phyloP scores from a whole-genome alignment of 2,113 vertebrate species.

The Tragelaphus strepsiceros region DNA sequence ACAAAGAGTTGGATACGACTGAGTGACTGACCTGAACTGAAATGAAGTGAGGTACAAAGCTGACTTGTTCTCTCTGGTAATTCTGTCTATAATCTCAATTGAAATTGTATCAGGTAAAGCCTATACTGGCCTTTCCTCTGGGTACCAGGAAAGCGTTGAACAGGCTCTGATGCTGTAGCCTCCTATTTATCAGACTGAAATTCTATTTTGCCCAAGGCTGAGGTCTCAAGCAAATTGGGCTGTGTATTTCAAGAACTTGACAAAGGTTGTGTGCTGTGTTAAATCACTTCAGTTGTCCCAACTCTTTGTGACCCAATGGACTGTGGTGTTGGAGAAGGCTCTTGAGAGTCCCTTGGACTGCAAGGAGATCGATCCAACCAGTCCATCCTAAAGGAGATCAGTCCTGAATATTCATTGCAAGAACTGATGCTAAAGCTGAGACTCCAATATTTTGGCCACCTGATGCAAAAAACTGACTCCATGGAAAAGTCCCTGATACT shows the following conservation, averaged over 20 bases:
- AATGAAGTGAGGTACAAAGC: background rate
- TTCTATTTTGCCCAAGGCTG: background rate
- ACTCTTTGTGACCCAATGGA: background rate
- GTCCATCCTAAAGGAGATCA: no score
- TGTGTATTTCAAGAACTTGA: background rate
- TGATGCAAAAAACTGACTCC: no score
- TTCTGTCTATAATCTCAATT: background rate
- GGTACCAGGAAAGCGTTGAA: background rate
- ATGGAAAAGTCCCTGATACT: no score
- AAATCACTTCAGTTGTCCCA: background rate
- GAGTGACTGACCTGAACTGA: no score
- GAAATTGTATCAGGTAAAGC: background rate
- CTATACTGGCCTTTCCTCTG: background rate
- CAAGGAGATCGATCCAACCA: background rate
- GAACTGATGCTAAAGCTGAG: no score
- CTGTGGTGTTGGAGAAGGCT: background rate
- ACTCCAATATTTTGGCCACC: no score
- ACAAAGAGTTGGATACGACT: rapidly evolving
- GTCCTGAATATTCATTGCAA: no score
- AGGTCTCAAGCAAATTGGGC: background rate
- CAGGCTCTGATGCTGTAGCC: background rate
- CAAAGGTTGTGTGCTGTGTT: background rate
- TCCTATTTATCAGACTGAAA: background rate
- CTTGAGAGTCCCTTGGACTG: background rate
- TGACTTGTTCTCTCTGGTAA: background rate